phyloP scores from a whole-genome alignment of 37 sponge, comb jelly and placozoan species.

The Halichondria panicea region DNA sequence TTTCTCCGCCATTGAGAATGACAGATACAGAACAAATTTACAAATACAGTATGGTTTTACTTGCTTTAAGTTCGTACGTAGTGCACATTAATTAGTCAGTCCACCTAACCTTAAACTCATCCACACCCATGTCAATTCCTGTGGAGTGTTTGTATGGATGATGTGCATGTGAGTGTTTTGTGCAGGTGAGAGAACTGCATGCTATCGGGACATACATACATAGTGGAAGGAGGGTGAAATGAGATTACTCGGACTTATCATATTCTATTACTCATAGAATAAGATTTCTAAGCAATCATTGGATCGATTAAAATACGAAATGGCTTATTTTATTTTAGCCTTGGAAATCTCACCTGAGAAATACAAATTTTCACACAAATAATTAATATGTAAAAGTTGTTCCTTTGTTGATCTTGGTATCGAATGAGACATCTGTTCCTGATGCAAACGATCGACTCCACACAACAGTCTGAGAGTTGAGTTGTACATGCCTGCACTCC shows the following conservation, averaged over 20 bases:
- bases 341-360: no score
- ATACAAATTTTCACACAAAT: no score
- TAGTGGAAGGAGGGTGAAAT: background rate
- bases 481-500: slow-evolving; percentile 24
- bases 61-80: slow-evolving; percentile 43
- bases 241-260: no score
- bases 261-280: no score
- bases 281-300: no score
- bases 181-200: background rate
- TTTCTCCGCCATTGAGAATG: no score
- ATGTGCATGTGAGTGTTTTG: background rate
- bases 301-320: no score
- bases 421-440: slow-evolving; percentile 44
- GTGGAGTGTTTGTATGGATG: background rate
- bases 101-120: slow-evolving; percentile 31
- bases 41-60: slow-evolving; percentile 25
- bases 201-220: background rate
- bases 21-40: no score
- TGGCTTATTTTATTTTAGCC: no score
- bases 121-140: slow-evolving; percentile 64
- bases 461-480: no score
- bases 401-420: slow-evolving; percentile 47
- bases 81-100: slow-evolving; percentile 60
- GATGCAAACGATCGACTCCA: slow-evolving; percentile 38
- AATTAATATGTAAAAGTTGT: no score